Evolutionary conservation across 30 jellyfish, hydroid and myxozoan species (phyloP).

Genomic region (Turritopsis rubra): DNA sequence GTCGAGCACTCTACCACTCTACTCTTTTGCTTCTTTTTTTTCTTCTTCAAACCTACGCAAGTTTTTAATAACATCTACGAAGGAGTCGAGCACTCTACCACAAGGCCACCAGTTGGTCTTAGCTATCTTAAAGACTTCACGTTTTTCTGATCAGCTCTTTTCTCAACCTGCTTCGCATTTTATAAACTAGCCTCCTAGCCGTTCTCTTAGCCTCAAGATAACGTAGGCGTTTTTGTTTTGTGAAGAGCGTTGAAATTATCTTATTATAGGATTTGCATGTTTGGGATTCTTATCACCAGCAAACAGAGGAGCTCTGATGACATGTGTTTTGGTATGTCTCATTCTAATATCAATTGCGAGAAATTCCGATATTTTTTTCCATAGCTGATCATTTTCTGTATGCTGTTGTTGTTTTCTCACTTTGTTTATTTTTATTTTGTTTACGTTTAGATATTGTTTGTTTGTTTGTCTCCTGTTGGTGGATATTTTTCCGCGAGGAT

Average conservation of each 20-base stretch:
- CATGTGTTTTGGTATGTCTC: slow-evolving; percentile 74
- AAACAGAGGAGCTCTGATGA: slow-evolving; percentile 96
- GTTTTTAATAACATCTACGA: too few relatives aligned
- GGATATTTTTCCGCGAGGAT: slow-evolving; percentile 88
- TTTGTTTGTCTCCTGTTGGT: slow-evolving; percentile 86
- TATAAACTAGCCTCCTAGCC: too few relatives aligned
- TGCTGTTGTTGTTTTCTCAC: background rate
- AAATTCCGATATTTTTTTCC: background rate
- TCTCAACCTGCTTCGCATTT: too few relatives aligned
- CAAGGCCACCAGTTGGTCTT: too few relatives aligned
- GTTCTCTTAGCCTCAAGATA: too few relatives aligned
- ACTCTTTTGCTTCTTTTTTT: too few relatives aligned
- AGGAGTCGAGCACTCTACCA: too few relatives aligned
- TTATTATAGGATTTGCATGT: slow-evolving; percentile 81
- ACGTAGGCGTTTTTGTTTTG: background rate
- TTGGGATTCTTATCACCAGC: slow-evolving; percentile 99
- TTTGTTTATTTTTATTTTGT: background rate
- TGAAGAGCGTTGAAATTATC: background rate
- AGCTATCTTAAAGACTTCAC: too few relatives aligned
- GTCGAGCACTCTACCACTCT: too few relatives aligned
- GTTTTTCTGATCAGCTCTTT: too few relatives aligned
- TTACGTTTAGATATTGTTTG: slow-evolving; percentile 68
- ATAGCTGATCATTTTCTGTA: background rate
- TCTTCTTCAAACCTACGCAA: too few relatives aligned
- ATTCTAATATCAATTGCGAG: background rate